Evolutionary conservation across 1,140 invertebrate species (phyloP), one percentile per base, ranked within the genome.

Genomic region (Drosophila arawakana): DNA sequence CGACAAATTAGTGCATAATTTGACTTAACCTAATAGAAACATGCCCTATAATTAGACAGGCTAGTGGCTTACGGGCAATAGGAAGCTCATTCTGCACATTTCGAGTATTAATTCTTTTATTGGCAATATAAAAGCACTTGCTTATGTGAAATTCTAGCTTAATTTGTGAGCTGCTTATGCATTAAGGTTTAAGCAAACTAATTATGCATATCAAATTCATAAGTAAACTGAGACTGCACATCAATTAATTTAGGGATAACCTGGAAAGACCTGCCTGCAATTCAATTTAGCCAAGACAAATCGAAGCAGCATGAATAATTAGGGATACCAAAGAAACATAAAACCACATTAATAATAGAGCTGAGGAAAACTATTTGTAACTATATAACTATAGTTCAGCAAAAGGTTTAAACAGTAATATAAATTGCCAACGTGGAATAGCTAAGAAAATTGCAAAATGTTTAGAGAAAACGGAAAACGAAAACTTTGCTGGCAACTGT

Each of bases 1-100:
- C 35, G 47, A 47, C 73, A 76, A 79, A 79, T 79, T 68, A 76
- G 63, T 52, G 59, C 73, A 60, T 73, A 63, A 73, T 67, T 67
- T 58, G 41, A 58, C 58, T 50, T n/a, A 58, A 67, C 46, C 57
- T 43, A 72, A 76, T 21, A 21, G 37, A 44, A 76, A 58, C 62
- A 68, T 65, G 43, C 2, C 46, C 35, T 15, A 41, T 47, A 65
- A 75, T 74, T 69, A 70, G 49, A n/a, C 37, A 11, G 18, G 37
- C 25, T 82, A 59, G 7, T 77, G 80, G 11, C 60, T 46, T 0
- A 85, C n/a, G 11, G 80, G 67, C 54, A 83, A 30, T 54, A 83
- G 80, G 0, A 71, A 80, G n/a, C 62, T 62, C 18, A 8, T 67
- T 7, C 63, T 47, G 3, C 44, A 13, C 7, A 30, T 15, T 10